A percentile compares a stretch with the other conserved stretches of the same genome.
phyloP scores from a whole-genome alignment of 2,797 vertebrate genomes.

The Malurus leucopterus region DNA sequence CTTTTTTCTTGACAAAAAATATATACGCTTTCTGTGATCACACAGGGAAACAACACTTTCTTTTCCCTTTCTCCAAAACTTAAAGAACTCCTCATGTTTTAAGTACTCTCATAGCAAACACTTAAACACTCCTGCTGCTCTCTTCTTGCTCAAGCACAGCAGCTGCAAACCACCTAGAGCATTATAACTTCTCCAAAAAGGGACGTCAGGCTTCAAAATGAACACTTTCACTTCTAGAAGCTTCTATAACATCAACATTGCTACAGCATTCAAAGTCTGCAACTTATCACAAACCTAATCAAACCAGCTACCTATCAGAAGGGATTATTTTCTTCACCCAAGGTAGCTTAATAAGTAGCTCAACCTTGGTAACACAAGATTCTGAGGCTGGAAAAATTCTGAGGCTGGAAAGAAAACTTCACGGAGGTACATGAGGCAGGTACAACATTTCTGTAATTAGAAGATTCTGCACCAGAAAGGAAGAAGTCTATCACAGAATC shows the following conservation, averaged over 20 bases:
- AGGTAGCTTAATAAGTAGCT: not conserved
- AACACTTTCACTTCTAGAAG: not conserved
- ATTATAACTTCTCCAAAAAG: not conserved
- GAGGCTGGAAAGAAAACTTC: not conserved
- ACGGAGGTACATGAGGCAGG: not conserved
- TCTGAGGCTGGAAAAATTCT: not conserved
- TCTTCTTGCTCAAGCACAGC: not conserved
- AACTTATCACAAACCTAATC: not conserved
- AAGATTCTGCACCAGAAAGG: not conserved
- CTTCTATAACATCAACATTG: not conserved
- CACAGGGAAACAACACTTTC: not conserved
- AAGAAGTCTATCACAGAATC: not conserved
- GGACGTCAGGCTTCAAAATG: not conserved
- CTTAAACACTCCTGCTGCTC: not conserved
- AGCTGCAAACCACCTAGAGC: not conserved
- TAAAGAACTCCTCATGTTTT: not conserved
- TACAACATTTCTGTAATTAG: not conserved
- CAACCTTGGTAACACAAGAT: not conserved
- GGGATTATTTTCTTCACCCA: not conserved
- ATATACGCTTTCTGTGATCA: not conserved
- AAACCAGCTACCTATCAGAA: not conserved
- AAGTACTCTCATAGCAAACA: not conserved
- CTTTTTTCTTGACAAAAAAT: not conserved
- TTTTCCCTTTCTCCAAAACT: not conserved
- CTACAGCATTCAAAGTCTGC: not conserved